Evolutionary conservation across 1,140 invertebrate species (phyloP), one percentile per base, ranked within the genome.

Genomic region (Drosophila busckii): DNA sequence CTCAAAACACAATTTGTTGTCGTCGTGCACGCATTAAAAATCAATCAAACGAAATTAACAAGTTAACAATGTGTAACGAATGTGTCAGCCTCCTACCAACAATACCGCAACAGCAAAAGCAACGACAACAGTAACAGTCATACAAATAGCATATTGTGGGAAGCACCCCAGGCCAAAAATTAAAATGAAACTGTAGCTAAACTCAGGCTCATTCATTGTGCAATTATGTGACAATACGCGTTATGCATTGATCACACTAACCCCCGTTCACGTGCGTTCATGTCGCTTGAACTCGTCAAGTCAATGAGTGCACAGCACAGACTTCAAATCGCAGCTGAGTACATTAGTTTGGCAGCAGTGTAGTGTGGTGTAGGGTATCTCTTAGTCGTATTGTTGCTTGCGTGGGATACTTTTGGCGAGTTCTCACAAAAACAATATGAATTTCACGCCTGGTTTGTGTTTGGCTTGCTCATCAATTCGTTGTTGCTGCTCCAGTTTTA

Each of bases 31-130:
- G 75, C 56, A 82, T 82, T 82, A 70, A 75, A 82, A 82, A 67
- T 82, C 75, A 82, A 82, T 82, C 75, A 82, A 70, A 66, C 41
- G 76, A 82, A 82, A 82, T 82, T 82, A 82, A 82, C 75, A 82
- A 82, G 65, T 82, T 82, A 82, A 82, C 75, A 82, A 82, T 75
- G 54, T 42, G 34, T 2, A 41, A 37, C 26, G 20, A 34, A 41
- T 20, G 17, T 40, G 10, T n/a, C 20, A 9, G 9, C 37, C 6
- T 35, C 16, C 22, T 3, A 4, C 20, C 13, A 25, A 31, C 15
- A 3, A 0, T 16, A 19, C 13, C n/a, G 13, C 32, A 10, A 23
- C 29, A 26, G 23, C 8, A 32, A 10, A 29, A 23, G n/a, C n/a
- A n/a, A n/a, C n/a, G n/a, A n/a, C n/a, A n/a, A n/a, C n/a, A n/a